Base-by-base conservation (phyloP, 2,888 invertebrate species). In the Leucoma salicis region DNA sequence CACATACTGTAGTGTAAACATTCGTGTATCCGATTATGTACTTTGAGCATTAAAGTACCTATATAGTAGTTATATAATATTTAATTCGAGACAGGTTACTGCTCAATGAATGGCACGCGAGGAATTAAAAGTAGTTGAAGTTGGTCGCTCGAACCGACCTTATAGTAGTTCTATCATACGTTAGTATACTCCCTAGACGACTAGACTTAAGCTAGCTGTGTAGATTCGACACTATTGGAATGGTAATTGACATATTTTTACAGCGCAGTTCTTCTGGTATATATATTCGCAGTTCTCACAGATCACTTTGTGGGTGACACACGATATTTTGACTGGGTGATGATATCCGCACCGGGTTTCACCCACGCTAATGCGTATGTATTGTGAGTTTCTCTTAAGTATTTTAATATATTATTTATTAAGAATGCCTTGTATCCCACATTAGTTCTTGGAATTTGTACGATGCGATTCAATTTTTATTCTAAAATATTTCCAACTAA, bases 101-200 rank as follows among this genome's bases (percentile, higher is more conserved):
- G 85, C 82, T 82, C 84, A 80, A 74, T 56, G 58, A 57, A 74
- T 78, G 71, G 87, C 87, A 87, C 86, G 74, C 77, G 73, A 86
- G 87, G 87, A 87, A 87, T 88, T 88, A 78, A 83, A 70, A 47
- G 83, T 85, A 86, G 82, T 66, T 54, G 60, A 58, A 62, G 44
- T 53, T 59, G 51, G 62, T 66, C 57, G 53, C 33, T 2, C 35
- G 49, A 54, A 66, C 66, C 65, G 62, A 58, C 61, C 63, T 57
- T 71, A 64, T 52, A 51, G 35, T 65, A 74, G 60, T 64, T 73
- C 72, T 74, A 66, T 72, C 77, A 71, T 64, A 69, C 53, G 43
- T 70, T 78, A 79, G 78, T 67, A 58, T 77, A 74, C 61, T 74
- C 74, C 75, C 73, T 84, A 83, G 80, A 65, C 49, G 67, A 64